Conservation (phyloP, 2,888 invertebrate species). For the Plusia festucae region DNA sequence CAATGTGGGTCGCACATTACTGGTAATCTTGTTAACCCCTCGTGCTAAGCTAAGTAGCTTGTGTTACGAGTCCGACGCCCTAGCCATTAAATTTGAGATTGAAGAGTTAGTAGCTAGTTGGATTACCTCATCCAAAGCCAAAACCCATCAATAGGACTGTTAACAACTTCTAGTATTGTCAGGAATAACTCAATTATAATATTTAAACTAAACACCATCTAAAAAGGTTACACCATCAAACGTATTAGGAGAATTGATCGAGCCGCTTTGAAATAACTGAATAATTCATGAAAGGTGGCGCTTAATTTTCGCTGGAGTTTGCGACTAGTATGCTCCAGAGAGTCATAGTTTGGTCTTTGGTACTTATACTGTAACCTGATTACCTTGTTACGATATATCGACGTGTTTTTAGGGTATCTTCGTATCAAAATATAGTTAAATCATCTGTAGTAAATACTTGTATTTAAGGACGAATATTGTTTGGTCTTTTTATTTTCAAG, state of each 20-base stretch:
- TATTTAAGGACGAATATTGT: not conserved
- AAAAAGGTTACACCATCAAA: slow-evolving; percentile 23
- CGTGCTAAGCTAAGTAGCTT: too few relatives aligned
- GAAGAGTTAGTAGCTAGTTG: too few relatives aligned
- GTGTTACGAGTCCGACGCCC: too few relatives aligned
- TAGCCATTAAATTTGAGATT: too few relatives aligned
- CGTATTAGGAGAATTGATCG: slow-evolving; percentile 47
- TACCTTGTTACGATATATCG: slow-evolving; percentile 27
- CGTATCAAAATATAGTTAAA: not conserved
- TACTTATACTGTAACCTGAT: slow-evolving; percentile 40
- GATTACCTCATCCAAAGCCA: too few relatives aligned
- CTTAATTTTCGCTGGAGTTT: slow-evolving; percentile 57
- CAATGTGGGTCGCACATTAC: too few relatives aligned
- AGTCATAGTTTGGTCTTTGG: slow-evolving; percentile 35
- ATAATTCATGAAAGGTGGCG: slow-evolving; percentile 55
- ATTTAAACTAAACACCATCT: not conserved
- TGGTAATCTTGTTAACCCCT: too few relatives aligned
- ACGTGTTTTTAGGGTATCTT: not conserved
- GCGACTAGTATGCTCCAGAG: slow-evolving; percentile 52
- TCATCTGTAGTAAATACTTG: not conserved
- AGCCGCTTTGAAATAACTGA: slow-evolving; percentile 48
- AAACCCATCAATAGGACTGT: too few relatives aligned
- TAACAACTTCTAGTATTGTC: too few relatives aligned
- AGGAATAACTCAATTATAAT: not conserved
- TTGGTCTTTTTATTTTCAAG: too few relatives aligned